Evolutionary conservation across 1,140 invertebrate species (phyloP).

Genomic region (Zelostemma sp.): DNA sequence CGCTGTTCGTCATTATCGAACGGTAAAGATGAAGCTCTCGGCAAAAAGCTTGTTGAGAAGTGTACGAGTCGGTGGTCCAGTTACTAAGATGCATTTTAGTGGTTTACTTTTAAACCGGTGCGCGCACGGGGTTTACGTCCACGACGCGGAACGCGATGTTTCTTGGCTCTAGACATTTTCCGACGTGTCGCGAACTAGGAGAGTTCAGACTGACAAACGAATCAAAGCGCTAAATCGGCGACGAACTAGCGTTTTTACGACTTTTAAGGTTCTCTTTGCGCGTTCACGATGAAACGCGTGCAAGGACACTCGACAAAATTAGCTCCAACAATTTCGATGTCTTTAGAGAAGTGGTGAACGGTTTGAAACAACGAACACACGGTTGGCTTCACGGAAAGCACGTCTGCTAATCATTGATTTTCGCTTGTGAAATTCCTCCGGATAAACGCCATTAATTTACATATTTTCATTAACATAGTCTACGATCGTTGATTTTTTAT

Average conservation of each 20-base stretch:
- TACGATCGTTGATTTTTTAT: conserved; percentile 7
- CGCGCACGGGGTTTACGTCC: conserved; percentile 8
- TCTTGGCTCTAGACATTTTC: conserved; percentile 32
- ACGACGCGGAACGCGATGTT: conserved; percentile 25
- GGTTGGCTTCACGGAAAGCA: conserved; percentile 7
- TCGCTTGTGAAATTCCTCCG: neutral
- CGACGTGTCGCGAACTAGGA: conserved; percentile 60
- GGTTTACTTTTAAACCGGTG: conserved; percentile 23
- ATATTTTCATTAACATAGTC: conserved; percentile 9
- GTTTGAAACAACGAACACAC: conserved; percentile 9
- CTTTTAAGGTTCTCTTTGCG: conserved; percentile 14
- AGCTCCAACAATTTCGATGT: conserved; percentile 17
- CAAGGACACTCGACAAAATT: conserved; percentile 21
- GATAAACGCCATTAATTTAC: conserved; percentile 4
- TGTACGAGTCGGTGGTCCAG: conserved; percentile 17
- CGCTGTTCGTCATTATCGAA: no score
- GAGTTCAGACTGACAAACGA: conserved; percentile 69
- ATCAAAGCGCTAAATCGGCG: conserved; percentile 59
- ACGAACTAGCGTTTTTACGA: conserved; percentile 33
- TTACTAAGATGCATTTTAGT: conserved; percentile 51
- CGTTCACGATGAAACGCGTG: conserved; percentile 1
- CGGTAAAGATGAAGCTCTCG: neutral
- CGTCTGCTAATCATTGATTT: conserved; percentile 3
- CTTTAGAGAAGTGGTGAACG: conserved; percentile 15
- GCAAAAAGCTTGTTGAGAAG: no score